Conservation (phyloP, 2,113 vertebrate genomes). For the Erythrolamprus reginae region DNA sequence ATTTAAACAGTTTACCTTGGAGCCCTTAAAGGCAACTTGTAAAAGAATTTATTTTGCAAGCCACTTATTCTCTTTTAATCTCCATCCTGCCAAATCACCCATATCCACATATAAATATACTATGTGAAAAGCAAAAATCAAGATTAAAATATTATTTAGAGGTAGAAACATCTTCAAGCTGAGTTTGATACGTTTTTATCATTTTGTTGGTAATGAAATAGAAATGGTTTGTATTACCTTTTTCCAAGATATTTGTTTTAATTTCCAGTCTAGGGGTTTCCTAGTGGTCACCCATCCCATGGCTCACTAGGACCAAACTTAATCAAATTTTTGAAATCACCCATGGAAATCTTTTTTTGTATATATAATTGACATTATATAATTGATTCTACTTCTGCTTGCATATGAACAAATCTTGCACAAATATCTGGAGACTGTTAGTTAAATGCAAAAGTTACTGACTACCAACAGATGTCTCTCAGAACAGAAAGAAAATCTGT, state of each 20-base stretch:
- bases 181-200: fast-evolving
- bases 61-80: neutral
- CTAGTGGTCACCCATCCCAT: neutral
- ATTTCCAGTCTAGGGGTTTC: neutral
- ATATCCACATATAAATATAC: fast-evolving
- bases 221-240: neutral
- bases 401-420: no score
- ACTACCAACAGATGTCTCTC: neutral
- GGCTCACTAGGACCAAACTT: neutral
- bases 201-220: neutral
- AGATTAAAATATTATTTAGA: neutral
- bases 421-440: neutral
- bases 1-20: constrained; percentile 16
- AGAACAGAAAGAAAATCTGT: neutral
- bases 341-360: neutral
- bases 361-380: neutral
- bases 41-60: neutral
- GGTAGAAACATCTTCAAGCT: neutral
- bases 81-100: neutral
- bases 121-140: neutral
- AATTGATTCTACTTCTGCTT: neutral
- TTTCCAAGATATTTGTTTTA: neutral
- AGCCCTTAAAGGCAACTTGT: neutral
- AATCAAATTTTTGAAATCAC: neutral
- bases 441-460: neutral